These are phyloP conservation scores for Harlomillsia oculata DNA, from an alignment of 1,140 invertebrate genomes.

Conservation along the genomic window DNA sequence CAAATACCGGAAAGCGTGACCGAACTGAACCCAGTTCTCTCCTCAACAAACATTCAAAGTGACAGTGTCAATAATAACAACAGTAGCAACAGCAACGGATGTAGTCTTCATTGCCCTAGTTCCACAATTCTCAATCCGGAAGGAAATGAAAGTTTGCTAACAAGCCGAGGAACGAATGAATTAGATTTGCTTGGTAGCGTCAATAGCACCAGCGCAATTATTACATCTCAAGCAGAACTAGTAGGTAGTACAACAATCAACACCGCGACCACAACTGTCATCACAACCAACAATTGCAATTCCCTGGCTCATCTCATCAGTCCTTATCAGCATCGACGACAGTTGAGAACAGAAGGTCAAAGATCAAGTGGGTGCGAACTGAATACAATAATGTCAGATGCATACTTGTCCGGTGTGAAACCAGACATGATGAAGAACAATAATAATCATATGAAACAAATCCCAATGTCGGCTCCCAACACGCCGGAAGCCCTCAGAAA, in stretches of 20 bases:
- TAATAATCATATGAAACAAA: constrained; percentile 25
- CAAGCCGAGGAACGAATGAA: too few relatives aligned
- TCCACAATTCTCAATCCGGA: too few relatives aligned
- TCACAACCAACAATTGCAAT: constrained; percentile 11
- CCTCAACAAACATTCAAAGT: constrained; percentile 12
- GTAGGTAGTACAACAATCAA: neutral
- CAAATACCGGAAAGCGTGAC: neutral
- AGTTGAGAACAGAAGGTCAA: neutral
- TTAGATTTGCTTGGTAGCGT: too few relatives aligned
- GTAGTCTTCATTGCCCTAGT: neutral
- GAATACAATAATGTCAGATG: constrained; percentile 37
- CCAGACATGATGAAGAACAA: constrained; percentile 35
- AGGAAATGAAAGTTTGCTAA: too few relatives aligned
- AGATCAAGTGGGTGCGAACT: neutral
- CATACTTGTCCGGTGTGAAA: constrained; percentile 38
- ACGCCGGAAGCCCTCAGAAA: constrained; percentile 33
- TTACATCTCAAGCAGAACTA: constrained; percentile 2
- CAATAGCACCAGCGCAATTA: neutral
- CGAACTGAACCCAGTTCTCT: constrained; percentile 1
- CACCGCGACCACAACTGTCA: neutral
- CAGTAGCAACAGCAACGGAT: neutral
- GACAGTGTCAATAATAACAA: constrained; percentile 30
- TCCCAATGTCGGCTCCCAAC: constrained; percentile 31
- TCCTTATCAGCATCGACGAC: neutral
- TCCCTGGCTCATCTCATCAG: neutral